phyloP scores from a whole-genome alignment of 2,797 vertebrate genomes.

The Sebastiscus albofasciatus region DNA sequence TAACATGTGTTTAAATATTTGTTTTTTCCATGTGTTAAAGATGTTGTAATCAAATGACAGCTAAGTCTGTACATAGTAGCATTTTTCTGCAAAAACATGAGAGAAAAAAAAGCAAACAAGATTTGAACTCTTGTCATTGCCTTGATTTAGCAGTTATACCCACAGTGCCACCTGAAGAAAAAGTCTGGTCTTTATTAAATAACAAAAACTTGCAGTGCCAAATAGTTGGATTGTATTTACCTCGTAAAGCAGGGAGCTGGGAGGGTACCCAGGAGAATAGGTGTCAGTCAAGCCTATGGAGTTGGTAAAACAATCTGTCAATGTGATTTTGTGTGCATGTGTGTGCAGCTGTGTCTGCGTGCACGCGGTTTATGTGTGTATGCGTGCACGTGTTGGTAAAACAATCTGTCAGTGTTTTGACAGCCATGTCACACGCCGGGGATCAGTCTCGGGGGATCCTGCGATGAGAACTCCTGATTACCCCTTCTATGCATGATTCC shows the following conservation, averaged over 20 bases:
- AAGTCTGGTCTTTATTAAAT: conserved; percentile 43
- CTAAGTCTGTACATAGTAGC: neutral
- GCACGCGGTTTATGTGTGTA: neutral
- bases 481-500: conserved; percentile 63
- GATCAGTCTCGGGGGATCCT: conserved; percentile 76
- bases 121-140: neutral
- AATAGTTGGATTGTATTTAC: conserved; percentile 62
- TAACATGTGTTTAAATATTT: neutral
- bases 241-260: conserved; percentile 49
- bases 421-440: conserved; percentile 73
- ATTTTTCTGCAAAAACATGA: neutral
- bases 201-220: conserved; percentile 36
- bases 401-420: conserved; percentile 81
- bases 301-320: conserved; percentile 73
- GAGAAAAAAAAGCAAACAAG: neutral
- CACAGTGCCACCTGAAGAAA: conserved; percentile 29
- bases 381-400: conserved; percentile 60
- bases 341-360: conserved; percentile 10
- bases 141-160: conserved; percentile 19
- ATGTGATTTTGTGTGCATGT: conserved; percentile 44
- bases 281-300: conserved; percentile 75
- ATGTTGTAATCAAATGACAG: neutral
- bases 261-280: conserved; percentile 70
- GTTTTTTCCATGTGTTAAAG: neutral
- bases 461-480: conserved; percentile 74